Evolutionary conservation across 1,140 invertebrate species (phyloP).

Genomic region (Zaprionus tsacasi): DNA sequence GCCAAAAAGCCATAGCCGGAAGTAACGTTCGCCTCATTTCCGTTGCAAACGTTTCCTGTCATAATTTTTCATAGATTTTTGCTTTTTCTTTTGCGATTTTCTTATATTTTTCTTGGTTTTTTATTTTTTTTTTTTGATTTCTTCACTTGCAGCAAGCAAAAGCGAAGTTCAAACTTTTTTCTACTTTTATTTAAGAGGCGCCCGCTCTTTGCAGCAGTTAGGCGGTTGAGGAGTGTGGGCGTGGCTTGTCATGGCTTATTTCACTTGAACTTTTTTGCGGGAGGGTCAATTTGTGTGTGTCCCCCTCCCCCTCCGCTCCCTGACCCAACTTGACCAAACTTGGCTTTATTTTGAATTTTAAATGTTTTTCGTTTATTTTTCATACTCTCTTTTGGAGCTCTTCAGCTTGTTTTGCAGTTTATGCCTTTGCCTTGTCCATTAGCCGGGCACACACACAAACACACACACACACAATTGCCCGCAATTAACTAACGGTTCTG

Average conservation of each 20-base stretch:
- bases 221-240: not conserved
- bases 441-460: constrained; percentile 31
- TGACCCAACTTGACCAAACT: constrained; percentile 41
- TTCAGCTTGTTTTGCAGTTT: constrained; percentile 24
- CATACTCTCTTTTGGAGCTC: not conserved
- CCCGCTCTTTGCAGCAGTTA: constrained; percentile 30
- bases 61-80: constrained; percentile 64
- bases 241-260: constrained; percentile 75
- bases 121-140: constrained; percentile 57
- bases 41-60: constrained; percentile 72
- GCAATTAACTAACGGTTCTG: constrained; percentile 78
- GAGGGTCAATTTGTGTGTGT: constrained; percentile 47
- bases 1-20: constrained; percentile 43
- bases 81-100: constrained; percentile 52
- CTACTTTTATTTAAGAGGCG: constrained; percentile 68
- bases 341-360: constrained; percentile 80
- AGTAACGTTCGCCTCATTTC: constrained; percentile 68
- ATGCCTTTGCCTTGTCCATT: constrained; percentile 51
- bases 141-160: constrained; percentile 37
- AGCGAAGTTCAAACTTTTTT: constrained; percentile 68
- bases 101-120: not conserved
- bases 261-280: constrained; percentile 68
- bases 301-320: too few relatives aligned
- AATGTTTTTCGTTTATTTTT: constrained; percentile 54
- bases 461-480: constrained; percentile 28